Evolutionary conservation across 2,113 vertebrate genomes (phyloP).

Genomic region (Microcebus ravelobensis): DNA sequence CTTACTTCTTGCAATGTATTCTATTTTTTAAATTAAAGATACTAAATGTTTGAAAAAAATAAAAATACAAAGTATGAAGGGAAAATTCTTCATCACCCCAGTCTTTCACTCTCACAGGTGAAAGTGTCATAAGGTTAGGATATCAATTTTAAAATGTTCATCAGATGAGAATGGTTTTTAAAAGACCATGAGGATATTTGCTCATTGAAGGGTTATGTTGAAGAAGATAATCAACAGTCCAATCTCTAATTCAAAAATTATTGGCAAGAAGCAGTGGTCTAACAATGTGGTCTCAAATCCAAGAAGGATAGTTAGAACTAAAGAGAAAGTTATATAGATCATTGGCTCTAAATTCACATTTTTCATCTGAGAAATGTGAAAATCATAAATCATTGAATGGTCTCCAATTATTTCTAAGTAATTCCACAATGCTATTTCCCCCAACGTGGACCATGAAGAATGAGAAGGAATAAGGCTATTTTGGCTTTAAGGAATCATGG

Average conservation of each 20-base stretch:
- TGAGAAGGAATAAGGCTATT: background rate
- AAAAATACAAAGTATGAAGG: background rate
- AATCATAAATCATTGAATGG: background rate
- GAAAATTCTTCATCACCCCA: background rate
- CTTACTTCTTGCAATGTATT: background rate
- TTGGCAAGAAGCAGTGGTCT: background rate
- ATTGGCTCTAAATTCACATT: background rate
- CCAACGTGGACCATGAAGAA: background rate
- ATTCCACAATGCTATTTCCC: background rate
- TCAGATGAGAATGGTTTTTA: background rate
- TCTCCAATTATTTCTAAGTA: slow-evolving; percentile 21
- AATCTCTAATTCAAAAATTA: background rate
- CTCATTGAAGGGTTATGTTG: background rate
- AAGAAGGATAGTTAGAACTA: background rate
- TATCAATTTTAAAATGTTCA: background rate
- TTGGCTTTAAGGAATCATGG: background rate
- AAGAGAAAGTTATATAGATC: background rate
- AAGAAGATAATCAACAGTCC: background rate
- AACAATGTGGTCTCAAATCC: background rate
- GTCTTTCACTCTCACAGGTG: background rate
- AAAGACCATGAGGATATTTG: background rate
- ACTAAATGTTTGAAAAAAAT: background rate
- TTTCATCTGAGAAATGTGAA: background rate
- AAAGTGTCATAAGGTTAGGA: background rate
- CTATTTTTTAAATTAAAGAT: background rate